Evolutionary conservation across 2,888 invertebrate species (phyloP).

Genomic region (Ditula angustiorana): DNA sequence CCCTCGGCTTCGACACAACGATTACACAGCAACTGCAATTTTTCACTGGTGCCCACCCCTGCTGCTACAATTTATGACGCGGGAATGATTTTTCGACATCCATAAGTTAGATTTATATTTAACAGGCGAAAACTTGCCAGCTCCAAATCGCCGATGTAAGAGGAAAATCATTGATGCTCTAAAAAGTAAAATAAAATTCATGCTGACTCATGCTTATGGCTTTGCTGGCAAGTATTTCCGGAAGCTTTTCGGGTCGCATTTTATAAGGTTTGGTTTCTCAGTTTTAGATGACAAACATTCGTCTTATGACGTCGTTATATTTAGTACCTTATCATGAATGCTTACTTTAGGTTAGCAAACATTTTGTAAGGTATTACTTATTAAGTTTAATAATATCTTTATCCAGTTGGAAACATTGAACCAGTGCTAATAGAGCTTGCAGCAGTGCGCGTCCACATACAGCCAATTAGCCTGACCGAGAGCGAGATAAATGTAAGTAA

Average conservation of each 20-base stretch:
- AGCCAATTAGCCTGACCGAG: conserved; percentile 71
- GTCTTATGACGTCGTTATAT: too few relatives aligned
- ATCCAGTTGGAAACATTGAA: conserved; percentile 21
- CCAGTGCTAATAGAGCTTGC: conserved; percentile 22
- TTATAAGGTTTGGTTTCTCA: conserved; percentile 7
- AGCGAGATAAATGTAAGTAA: conserved; percentile 76
- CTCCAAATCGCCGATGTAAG: conserved; percentile 56
- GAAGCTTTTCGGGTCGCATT: conserved; percentile 11
- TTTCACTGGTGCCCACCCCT: conserved; percentile 78
- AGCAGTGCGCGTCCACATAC: conserved; percentile 54
- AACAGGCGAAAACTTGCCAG: conserved; percentile 68
- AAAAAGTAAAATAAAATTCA: conserved; percentile 39
- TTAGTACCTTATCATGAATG: background rate
- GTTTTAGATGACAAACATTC: background rate
- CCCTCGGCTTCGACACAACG: conserved; percentile 75
- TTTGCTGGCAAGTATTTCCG: conserved; percentile 28
- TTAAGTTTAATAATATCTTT: conserved; percentile 12
- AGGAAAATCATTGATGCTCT: conserved; percentile 43
- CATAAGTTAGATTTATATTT: conserved; percentile 78
- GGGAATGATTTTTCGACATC: conserved; percentile 81
- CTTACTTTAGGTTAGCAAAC: background rate
- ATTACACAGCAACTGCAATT: conserved; percentile 77
- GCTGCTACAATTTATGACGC: conserved; percentile 78
- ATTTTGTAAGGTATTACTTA: background rate
- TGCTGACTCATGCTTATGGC: conserved; percentile 41